Evolutionary conservation across 2,113 vertebrate genomes (phyloP).

Genomic region (Chlamydotis undulata): DNA sequence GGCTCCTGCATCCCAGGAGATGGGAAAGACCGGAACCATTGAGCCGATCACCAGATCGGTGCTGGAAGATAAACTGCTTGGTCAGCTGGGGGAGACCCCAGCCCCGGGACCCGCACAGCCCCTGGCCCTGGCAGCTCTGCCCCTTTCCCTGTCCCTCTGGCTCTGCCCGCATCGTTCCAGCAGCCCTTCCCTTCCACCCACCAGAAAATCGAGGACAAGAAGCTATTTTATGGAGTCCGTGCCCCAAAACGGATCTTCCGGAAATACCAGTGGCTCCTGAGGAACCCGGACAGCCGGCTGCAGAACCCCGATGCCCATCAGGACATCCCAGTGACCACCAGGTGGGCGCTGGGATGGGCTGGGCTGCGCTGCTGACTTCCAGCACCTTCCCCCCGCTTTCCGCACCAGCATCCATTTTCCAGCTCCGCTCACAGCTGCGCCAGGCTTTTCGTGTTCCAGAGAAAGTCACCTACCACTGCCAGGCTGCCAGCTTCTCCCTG

Average conservation of each 20-base stretch:
- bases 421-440: not conserved
- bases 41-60: not conserved
- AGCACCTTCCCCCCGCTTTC: not conserved
- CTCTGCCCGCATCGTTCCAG: not conserved
- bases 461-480: not conserved
- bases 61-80: not conserved
- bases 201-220: constrained; percentile 75
- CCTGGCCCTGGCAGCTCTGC: not conserved
- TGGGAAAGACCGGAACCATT: not conserved
- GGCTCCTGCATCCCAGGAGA: not conserved
- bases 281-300: constrained; percentile 65
- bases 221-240: constrained; percentile 82
- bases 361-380: not conserved
- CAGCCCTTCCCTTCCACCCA: not conserved
- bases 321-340: constrained; percentile 29
- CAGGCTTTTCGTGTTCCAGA: not conserved
- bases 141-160: not conserved
- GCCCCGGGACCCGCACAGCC: not conserved
- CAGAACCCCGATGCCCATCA: not conserved
- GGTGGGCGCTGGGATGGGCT: constrained; percentile 63
- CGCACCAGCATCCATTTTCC: not conserved
- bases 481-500: not conserved
- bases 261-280: constrained; percentile 81
- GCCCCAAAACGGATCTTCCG: constrained; percentile 75
- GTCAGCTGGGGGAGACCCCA: not conserved